Base-by-base conservation (phyloP, 2,888 invertebrate species). In the Neuroscelio doddi region DNA sequence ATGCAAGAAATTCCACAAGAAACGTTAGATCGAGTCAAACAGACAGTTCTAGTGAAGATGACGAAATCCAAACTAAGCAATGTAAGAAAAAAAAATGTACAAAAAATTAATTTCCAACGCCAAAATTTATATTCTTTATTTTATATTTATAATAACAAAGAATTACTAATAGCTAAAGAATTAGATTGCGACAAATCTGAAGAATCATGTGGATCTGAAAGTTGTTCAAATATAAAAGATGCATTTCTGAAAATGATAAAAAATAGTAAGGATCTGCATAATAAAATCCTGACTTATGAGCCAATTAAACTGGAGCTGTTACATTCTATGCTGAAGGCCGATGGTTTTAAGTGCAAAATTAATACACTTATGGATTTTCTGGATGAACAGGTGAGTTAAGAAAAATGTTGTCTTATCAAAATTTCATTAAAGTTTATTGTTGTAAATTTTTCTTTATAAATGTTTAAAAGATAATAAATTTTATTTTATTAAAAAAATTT, bases 261-360 rank as follows among this genome's bases (percentile, higher is more conserved):
- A 21, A 67, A 64, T 10, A 80, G 86, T 62, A 75, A 77, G 52
- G 83, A 84, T 12, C 70, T 88, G 3, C 78, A 87, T 64, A 78
- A 76, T n/a, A 84, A 84, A 68, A 76, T 88, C 50, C 75, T 88
- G 8, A 75, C 75, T 27, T 88, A 87, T 69, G 85, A 87, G 75
- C 87, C 88, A 1, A 69, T 88, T 53, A 84, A 86, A 68, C 70
- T 88, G 10, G 86, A 86, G 66, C 72, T 79, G 0, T 74, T 88
- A 27, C 85, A 85, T 64, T 64, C 71, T 9, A 78, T 77, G 52
- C 67, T 88, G 2, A 86, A 85, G 64, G 74, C 77, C 12, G 75
- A 78, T 42, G 86, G 86, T 7, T 80, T 86, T 4, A 86, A 85
- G 69, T 85, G 86, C 58, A 86, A 84, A 17, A 70, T 83, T 36